Conservation (phyloP, 2,113 vertebrate genomes). For the Carettochelys insculpta region DNA sequence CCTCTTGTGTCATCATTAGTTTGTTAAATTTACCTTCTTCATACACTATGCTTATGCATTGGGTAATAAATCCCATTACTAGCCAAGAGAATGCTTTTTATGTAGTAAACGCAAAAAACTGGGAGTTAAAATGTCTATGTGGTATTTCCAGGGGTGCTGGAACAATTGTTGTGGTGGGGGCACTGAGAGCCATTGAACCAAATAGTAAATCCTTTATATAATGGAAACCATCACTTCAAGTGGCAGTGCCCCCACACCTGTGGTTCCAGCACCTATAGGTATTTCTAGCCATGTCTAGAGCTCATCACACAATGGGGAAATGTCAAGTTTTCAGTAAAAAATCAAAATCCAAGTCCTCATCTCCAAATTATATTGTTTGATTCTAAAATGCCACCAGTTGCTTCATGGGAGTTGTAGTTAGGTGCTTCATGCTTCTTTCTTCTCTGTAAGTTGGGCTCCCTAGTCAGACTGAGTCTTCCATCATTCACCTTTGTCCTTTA, state of each 20-base stretch:
- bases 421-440: no score
- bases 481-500: neutral
- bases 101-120: neutral
- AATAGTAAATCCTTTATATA: no score
- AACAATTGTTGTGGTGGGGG: no score
- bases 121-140: no score
- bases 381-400: no score
- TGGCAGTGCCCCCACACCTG: no score
- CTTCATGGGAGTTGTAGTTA: no score
- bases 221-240: no score
- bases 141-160: no score
- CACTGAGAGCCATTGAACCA: no score
- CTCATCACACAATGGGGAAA: neutral
- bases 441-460: neutral
- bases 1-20: fast-evolving
- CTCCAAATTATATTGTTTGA: neutral
- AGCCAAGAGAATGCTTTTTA: neutral
- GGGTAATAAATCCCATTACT: no score
- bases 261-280: no score
- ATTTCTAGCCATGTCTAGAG: neutral
- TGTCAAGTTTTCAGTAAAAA: neutral
- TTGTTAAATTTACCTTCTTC: fast-evolving
- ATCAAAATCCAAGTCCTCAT: neutral
- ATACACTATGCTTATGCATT: neutral
- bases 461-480: neutral